Base-by-base conservation (phyloP, 2,113 vertebrate genomes). In the Equus quagga region DNA sequence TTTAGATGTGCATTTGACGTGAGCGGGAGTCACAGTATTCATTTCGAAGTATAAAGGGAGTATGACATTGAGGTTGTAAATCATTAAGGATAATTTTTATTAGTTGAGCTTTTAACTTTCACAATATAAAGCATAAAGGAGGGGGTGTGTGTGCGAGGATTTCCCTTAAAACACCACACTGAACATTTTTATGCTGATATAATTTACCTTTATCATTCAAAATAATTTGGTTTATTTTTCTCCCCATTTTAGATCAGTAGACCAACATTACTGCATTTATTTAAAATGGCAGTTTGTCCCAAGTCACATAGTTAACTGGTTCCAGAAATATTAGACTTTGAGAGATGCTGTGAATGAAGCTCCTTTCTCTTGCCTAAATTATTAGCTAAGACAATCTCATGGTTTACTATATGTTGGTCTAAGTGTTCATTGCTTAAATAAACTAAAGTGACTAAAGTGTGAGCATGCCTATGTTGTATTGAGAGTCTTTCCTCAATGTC, bases 171-270 rank as follows among this genome's bases (percentile, higher is more conserved):
- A 3, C 0, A 51, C 5, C 18, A 72, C 13, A 33, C 0, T 56
- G 17, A 67, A 6, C 65, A 24, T 79, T 94, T 94, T 76, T 65
- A 67, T 54, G n/a, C 62, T 85, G 28, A 3, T 0, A 28, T 85
- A 65, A 65, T 91, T 93, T 88, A 91, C 56, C 58, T 95, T 93
- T 36, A 24, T 65, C 65, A 46, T 23, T 73, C 46, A 49, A 91
- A 89, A 82, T 60, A 67, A 54, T 41, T 24, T 93, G 21, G 6
- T 46, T 88, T 76, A 18, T 58, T 94, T 94, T 60, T 44, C 65
- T 64, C 26, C 14, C 6, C 8, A 65, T 80, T 91, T 81, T 67
- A 28, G 75, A 60, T 51, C 28, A 84, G 46, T 65, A 64, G 21
- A n/a, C 36, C n/a, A n/a, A 24, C 18, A 70, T 3, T 17, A 19